Conservation (phyloP, 2,888 invertebrate genomes). For the Mythimna lalbum region DNA sequence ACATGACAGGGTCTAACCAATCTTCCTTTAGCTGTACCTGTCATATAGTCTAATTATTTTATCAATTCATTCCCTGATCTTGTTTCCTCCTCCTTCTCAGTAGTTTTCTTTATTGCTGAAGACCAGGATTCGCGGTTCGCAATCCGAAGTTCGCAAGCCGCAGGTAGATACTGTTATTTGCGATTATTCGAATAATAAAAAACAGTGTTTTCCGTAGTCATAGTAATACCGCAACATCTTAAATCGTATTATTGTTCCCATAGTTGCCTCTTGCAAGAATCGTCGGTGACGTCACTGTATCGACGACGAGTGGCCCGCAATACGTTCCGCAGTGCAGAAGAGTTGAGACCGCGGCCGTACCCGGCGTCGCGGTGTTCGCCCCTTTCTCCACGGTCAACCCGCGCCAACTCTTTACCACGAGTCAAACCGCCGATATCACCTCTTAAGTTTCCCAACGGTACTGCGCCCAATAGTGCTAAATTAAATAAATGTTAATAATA, state of each 20-base stretch:
- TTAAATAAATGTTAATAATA: conserved; percentile 39
- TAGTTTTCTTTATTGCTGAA: conserved; percentile 33
- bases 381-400: conserved; percentile 70
- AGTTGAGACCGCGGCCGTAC: conserved; percentile 82
- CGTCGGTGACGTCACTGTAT: conserved; percentile 79
- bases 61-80: conserved; percentile 6
- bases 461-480: conserved; percentile 51
- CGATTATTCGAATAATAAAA: conserved; percentile 12
- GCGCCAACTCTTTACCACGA: conserved; percentile 80
- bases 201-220: neutral
- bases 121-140: conserved; percentile 1
- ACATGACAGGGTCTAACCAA: neutral
- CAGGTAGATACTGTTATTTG: conserved; percentile 24
- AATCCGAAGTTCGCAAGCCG: conserved; percentile 13
- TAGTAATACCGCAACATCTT: neutral
- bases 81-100: conserved; percentile 41
- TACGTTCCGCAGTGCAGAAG: conserved; percentile 84
- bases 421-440: conserved; percentile 74
- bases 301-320: conserved; percentile 78
- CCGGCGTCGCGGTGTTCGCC: conserved; percentile 68
- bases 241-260: conserved; percentile 34
- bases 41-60: conserved; percentile 13
- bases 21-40: neutral
- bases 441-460: conserved; percentile 75
- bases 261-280: conserved; percentile 85